Conservation (phyloP, 1,140 invertebrate species). For the Sweltsa coloradensis region DNA sequence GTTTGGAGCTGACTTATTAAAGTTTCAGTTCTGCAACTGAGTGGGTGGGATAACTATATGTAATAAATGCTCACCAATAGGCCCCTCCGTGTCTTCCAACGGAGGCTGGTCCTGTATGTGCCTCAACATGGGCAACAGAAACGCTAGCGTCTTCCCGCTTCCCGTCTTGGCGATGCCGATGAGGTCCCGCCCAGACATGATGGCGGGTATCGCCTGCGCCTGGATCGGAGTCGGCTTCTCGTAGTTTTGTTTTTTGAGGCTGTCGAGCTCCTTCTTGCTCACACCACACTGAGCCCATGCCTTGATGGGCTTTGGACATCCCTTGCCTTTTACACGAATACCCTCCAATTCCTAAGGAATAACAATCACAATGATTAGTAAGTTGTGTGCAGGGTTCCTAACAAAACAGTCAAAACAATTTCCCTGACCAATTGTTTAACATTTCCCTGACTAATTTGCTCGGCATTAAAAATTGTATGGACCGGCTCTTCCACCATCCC, state of each 20-base stretch:
- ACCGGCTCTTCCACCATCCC: no score
- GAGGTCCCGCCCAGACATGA: constrained; percentile 92
- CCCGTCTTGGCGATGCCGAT: constrained; percentile 99
- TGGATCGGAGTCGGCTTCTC: constrained; percentile 99
- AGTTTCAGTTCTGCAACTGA: no score
- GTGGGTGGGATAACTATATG: no score
- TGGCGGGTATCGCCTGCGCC: constrained; percentile 95
- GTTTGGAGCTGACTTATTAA: no score
- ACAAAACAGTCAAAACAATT: no score
- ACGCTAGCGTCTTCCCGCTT: constrained; percentile 91
- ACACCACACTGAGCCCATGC: constrained; percentile 98
- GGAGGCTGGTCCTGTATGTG: constrained; percentile 92
- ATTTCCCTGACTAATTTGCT: no score
- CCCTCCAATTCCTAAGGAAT: constrained; percentile 56
- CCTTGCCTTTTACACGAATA: constrained; percentile 70
- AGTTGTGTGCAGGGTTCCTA: no score
- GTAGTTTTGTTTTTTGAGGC: constrained; percentile 84
- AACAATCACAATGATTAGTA: constrained; percentile 6
- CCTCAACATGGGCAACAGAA: constrained; percentile 95
- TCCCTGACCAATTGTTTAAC: no score
- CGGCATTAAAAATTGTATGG: no score
- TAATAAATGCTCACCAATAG: constrained; percentile 68
- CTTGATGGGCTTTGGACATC: constrained; percentile 89
- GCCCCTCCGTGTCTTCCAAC: constrained; percentile 91
- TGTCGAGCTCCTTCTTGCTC: constrained; percentile 89